These are phyloP conservation scores for Habrosyne pyritoides DNA, from an alignment of 2,888 invertebrate species.

Conservation along the genomic window DNA sequence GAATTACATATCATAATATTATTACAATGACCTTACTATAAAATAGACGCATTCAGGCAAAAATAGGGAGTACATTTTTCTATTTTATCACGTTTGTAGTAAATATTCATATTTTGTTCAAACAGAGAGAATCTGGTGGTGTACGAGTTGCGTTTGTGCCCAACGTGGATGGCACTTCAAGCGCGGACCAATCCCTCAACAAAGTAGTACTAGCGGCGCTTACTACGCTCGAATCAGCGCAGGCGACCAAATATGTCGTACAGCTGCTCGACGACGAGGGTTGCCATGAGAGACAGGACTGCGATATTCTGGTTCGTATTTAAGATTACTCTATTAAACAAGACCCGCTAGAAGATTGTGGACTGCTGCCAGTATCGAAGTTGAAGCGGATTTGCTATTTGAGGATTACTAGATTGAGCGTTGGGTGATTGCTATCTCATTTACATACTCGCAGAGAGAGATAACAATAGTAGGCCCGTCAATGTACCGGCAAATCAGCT, in stretches of 20 bases:
- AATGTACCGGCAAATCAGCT: too few species aligned
- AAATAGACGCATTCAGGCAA: too few species aligned
- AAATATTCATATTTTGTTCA: not conserved
- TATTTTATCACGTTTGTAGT: too few species aligned
- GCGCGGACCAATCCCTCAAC: slow-evolving; percentile 84
- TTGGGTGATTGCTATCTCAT: too few species aligned
- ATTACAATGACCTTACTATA: too few species aligned
- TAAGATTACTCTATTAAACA: not conserved
- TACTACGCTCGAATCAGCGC: slow-evolving; percentile 81
- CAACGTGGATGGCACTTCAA: slow-evolving; percentile 82
- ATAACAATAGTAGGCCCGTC: too few species aligned
- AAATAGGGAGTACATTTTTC: too few species aligned
- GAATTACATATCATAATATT: too few species aligned
- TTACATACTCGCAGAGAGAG: too few species aligned
- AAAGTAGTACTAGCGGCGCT: slow-evolving; percentile 88
- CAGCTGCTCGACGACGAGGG: slow-evolving; percentile 84
- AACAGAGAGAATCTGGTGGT: slow-evolving; percentile 86
- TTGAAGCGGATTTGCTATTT: too few species aligned
- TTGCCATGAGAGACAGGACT: slow-evolving; percentile 76
- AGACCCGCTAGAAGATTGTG: not conserved
- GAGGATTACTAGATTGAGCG: too few species aligned
- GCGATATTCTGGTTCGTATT: slow-evolving; percentile 82
- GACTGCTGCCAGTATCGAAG: too few species aligned
- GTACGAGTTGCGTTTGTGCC: slow-evolving; percentile 89
- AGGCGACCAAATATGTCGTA: slow-evolving; percentile 84